A percentile compares a stretch with the other conserved stretches of the same genome.
Evolutionary conservation across 1,140 invertebrate species (phyloP).

Genomic region (Sycophila sp.): DNA sequence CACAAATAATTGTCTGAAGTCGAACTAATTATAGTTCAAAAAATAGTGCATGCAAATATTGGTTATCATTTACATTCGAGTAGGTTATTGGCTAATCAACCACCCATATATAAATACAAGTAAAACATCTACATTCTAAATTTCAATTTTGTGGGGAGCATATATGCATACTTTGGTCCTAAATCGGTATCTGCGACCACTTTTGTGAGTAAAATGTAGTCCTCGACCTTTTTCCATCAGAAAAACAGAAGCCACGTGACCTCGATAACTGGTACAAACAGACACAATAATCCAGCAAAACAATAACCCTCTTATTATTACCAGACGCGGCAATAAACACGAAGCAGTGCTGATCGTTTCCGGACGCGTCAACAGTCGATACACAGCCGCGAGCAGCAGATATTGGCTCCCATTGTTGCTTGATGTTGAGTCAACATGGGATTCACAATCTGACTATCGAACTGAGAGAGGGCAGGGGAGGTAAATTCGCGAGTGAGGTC

Average conservation of each 20-base stretch:
- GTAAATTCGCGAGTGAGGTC: conserved; percentile 1
- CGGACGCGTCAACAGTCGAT: conserved; percentile 36
- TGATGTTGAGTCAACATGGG: conserved; percentile 41
- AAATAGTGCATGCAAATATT: too few species aligned
- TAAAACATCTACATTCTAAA: too few species aligned
- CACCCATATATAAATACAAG: too few species aligned
- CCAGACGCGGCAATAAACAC: conserved; percentile 57
- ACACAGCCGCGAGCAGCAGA: conserved; percentile 48
- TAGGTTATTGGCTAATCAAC: too few species aligned
- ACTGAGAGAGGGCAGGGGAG: neutral
- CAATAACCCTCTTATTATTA: conserved; percentile 59
- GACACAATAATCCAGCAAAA: conserved; percentile 38
- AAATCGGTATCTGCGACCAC: too few species aligned
- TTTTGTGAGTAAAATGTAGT: too few species aligned
- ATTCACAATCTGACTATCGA: conserved; percentile 42
- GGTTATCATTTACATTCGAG: too few species aligned
- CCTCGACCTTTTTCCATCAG: too few species aligned
- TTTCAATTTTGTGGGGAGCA: too few species aligned
- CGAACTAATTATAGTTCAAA: too few species aligned
- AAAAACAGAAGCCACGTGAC: neutral
- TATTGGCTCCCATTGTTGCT: conserved; percentile 55
- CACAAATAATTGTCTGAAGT: too few species aligned
- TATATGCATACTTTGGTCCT: too few species aligned
- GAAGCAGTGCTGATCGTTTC: conserved; percentile 52
- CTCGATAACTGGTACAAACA: neutral